Evolutionary conservation across 2,888 invertebrate genomes (phyloP), one percentile per base, ranked within the genome.

Genomic region (Callimorpha dominula): DNA sequence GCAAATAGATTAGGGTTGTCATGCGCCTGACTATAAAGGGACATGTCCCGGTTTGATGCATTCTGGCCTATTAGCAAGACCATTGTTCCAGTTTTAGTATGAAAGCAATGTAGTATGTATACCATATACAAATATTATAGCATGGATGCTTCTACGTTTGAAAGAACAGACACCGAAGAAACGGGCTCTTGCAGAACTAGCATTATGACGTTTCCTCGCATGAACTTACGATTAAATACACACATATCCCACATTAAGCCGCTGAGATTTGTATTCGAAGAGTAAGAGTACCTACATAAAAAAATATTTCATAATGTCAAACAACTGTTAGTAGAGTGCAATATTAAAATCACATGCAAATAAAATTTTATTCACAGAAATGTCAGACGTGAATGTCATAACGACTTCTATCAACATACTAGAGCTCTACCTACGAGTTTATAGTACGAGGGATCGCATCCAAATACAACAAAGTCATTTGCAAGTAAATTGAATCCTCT

Each of bases 401-500:
- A 52, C 52, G 4, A 50, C 4, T 50, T 43, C 9, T 43, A 43
- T 9, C 12, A 49, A 54, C n/a, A 17, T 54, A 17, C 17, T 54
- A 6, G 6, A 17, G 52, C 20, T 20, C 11, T 57, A 12, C 11
- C 20, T 20, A 4, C 11, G 4, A 57, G 1, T 20, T 20, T 11
- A 57, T 57, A 57, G 11, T 42, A 54, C 65, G 20, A 67, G 12
- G 54, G 11, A 4, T 46, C 20, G 7, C 43, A 15, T 42, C 15
- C 5, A 57, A 57, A 57, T 57, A 43, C 40, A 49, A 63, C 17
- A 62, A 68, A 67, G 17, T 68, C 15, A 68, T 63, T 63, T 63
- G 43, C 62, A 52, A 20, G 17, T 68, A 65, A 64, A 65, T 68
- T 63, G 64, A 15, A 64, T 68, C 62, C 42, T 71, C 42, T 8